These are phyloP conservation scores for Drosophila ficusphila DNA, from an alignment of 1,140 invertebrate genomes.

Conservation along the genomic window DNA sequence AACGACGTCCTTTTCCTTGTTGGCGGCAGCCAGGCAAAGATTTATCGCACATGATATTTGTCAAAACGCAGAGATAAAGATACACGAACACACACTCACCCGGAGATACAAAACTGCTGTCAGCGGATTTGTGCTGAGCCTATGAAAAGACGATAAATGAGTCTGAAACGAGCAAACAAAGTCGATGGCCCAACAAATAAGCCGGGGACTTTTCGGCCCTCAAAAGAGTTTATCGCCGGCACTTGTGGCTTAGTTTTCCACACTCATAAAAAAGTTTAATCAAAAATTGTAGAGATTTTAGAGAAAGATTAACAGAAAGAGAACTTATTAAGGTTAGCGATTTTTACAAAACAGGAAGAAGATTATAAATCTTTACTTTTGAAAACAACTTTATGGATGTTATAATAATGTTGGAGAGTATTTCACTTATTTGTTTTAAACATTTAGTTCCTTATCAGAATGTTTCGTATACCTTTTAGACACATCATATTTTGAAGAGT, in stretches of 20 bases:
- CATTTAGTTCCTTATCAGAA: too few relatives aligned
- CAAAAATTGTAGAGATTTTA: background rate
- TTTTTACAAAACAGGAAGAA: too few relatives aligned
- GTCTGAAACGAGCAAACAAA: constrained; percentile 58
- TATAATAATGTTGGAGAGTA: too few relatives aligned
- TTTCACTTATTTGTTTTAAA: too few relatives aligned
- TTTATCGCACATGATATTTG: constrained; percentile 71
- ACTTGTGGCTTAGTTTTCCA: constrained; percentile 30
- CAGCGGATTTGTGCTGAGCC: constrained; percentile 63
- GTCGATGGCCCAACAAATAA: constrained; percentile 47
- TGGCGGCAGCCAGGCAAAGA: constrained; percentile 39
- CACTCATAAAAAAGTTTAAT: background rate
- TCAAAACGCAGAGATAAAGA: constrained; percentile 62
- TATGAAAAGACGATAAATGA: constrained; percentile 59
- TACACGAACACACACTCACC: constrained; percentile 15
- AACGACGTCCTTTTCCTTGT: constrained; percentile 5
- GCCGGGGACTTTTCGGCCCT: constrained; percentile 2
- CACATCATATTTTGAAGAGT: background rate
- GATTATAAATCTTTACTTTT: too few relatives aligned
- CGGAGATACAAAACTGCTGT: constrained; percentile 40
- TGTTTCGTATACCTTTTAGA: too few relatives aligned
- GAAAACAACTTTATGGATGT: too few relatives aligned
- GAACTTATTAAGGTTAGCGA: too few relatives aligned
- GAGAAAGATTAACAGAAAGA: too few relatives aligned
- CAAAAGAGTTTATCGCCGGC: constrained; percentile 22